Base-by-base conservation (phyloP, 2,113 vertebrate genomes). In the Halichoerus grypus region DNA sequence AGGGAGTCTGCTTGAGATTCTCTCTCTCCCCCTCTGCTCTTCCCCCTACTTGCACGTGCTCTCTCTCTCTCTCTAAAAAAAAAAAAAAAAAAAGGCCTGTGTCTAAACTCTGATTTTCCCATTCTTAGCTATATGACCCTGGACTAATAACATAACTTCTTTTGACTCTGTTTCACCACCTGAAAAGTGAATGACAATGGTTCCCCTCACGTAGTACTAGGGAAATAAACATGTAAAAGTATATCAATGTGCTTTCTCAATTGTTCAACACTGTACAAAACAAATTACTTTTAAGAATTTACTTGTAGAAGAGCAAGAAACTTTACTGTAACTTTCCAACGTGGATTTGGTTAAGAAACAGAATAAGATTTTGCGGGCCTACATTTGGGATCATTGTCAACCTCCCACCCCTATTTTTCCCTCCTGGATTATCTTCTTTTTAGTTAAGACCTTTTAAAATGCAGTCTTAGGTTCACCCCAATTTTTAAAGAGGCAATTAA, bases 271-370 rank as follows among this genome's bases (percentile, higher is more conserved):
- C 21, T 61, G 33, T 89, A 94, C 31, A 80, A 51, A 83, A 74
- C 12, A 88, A 93, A 91, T 59, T 61, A 82, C 42, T 93, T 92
- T 77, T 93, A 88, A n/a, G 11, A 77, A 77, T 77, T 95, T 96
- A 79, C n/a, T 84, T 71, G 57, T 7, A 94, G 49, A 80, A 96
- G 92, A 92, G 51, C 74, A 74, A 92, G 26, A 39, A 69, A 95
- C 10, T 88, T 93, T 65, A 81, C 3, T 89, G 5, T 63, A 84
- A 92, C 31, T 96, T 86, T 86, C 36, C 86, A 96, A 92, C 4
- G n/a, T 36, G 3, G 36, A 85, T 79, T 95, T 92, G 15, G 13
- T 67, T n/a, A 94, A 85, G 6, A 80, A 87, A 83, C 7, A 57
- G 63, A 93, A 0, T 59, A 53, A 91, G 53, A 90, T 88, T 88